phyloP scores from a whole-genome alignment of 2,797 vertebrate species.

The Luscinia luscinia region DNA sequence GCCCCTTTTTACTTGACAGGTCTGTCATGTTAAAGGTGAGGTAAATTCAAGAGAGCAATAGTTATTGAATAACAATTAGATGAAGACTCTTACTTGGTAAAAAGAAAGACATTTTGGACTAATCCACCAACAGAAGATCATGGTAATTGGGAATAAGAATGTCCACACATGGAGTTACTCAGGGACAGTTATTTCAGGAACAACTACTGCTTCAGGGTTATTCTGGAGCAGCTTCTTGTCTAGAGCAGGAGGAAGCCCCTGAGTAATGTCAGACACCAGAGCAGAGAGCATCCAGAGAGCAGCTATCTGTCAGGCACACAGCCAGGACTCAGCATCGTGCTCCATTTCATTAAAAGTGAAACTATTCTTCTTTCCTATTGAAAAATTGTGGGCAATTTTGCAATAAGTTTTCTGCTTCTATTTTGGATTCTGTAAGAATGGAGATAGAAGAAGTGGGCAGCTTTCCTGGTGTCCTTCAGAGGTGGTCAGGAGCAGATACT shows the following conservation, averaged over 20 bases:
- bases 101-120: neutral
- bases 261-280: neutral
- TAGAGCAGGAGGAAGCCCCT: neutral
- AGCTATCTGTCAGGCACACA: neutral
- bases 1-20: neutral
- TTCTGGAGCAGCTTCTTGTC: neutral
- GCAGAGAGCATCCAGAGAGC: neutral
- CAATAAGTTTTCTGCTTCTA: neutral
- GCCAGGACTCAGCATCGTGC: neutral
- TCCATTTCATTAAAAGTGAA: neutral
- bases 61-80: neutral
- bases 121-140: neutral
- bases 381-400: neutral
- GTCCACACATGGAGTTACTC: neutral
- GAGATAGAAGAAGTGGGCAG: neutral
- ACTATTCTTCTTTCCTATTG: neutral
- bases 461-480: neutral
- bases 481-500: rapidly evolving
- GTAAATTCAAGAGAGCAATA: neutral
- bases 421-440: neutral
- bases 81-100: neutral
- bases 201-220: neutral
- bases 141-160: neutral
- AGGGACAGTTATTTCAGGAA: neutral
- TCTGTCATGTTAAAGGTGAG: neutral